Evolutionary conservation across 30 jellyfish, hydroid and myxozoan species (phyloP).

Genomic region (Turritopsis dohrnii): DNA sequence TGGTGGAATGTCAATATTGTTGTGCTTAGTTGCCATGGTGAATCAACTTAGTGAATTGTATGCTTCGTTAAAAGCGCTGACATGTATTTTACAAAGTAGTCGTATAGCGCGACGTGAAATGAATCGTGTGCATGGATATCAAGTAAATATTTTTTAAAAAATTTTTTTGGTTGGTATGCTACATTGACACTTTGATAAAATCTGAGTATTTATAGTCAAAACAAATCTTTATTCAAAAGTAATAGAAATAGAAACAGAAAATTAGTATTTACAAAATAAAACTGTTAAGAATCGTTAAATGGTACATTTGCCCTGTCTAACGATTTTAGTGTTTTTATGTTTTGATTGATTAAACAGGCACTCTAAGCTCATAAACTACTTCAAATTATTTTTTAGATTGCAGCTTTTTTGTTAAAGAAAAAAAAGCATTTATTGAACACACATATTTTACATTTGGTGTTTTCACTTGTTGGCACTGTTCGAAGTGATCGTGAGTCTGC

Average conservation of each 20-base stretch:
- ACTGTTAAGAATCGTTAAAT: too few species aligned
- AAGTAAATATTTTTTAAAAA: conserved; percentile 40
- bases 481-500: conserved; percentile 87
- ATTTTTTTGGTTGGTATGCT: too few species aligned
- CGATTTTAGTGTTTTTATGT: too few species aligned
- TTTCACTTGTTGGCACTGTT: conserved; percentile 93
- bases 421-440: conserved; percentile 69
- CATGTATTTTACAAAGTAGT: conserved; percentile 95
- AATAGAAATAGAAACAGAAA: too few species aligned
- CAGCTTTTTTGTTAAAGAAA: conserved; percentile 65
- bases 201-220: too few species aligned
- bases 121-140: conserved; percentile 78
- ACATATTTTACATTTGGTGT: conserved; percentile 79
- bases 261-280: too few species aligned
- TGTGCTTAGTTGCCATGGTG: conserved; percentile 92
- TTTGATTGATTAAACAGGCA: too few species aligned
- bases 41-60: conserved; percentile 75
- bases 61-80: conserved; percentile 88
- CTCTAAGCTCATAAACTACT: too few species aligned
- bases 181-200: too few species aligned
- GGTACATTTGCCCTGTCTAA: too few species aligned
- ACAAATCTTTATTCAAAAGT: too few species aligned
- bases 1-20: conserved; percentile 88
- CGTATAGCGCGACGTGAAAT: conserved; percentile 73
- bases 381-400: conserved; percentile 48